Evolutionary conservation across 2,113 vertebrate species (phyloP).

Genomic region (Channa argus): DNA sequence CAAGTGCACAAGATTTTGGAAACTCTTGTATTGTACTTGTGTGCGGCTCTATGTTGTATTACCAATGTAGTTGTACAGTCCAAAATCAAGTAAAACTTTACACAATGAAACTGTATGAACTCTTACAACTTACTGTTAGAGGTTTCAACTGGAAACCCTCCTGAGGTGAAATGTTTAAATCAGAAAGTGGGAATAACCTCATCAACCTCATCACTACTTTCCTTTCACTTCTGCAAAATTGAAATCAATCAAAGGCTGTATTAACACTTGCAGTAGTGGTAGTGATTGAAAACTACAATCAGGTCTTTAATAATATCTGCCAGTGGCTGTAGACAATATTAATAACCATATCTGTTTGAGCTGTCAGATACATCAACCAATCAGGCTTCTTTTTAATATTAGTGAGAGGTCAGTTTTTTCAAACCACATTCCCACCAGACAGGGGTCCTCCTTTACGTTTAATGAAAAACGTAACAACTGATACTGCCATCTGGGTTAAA

Average conservation of each 20-base stretch:
- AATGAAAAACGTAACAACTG: constrained; percentile 5
- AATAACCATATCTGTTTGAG: constrained; percentile 18
- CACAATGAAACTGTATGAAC: too few relatives aligned
- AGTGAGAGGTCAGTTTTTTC: not conserved
- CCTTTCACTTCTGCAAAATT: not conserved
- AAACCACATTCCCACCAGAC: not conserved
- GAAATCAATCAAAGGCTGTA: constrained; percentile 24
- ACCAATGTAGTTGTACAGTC: too few relatives aligned
- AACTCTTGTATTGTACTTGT: too few relatives aligned
- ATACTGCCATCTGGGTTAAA: not conserved
- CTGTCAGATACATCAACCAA: constrained; percentile 6
- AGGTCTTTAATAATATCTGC: constrained; percentile 17
- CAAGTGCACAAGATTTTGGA: too few relatives aligned
- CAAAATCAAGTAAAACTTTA: too few relatives aligned
- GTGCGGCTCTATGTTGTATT: too few relatives aligned
- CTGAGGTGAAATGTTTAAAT: too few relatives aligned
- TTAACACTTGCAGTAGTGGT: not conserved
- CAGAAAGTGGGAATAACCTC: too few relatives aligned
- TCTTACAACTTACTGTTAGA: too few relatives aligned
- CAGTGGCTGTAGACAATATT: constrained; percentile 9
- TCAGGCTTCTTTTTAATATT: constrained; percentile 20
- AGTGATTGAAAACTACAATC: constrained; percentile 32
- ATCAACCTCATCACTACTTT: not conserved
- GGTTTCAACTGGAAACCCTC: too few relatives aligned
- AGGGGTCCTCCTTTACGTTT: constrained; percentile 1